Base-by-base conservation (phyloP, 2,113 vertebrate species). In the Taxidea taxus region DNA sequence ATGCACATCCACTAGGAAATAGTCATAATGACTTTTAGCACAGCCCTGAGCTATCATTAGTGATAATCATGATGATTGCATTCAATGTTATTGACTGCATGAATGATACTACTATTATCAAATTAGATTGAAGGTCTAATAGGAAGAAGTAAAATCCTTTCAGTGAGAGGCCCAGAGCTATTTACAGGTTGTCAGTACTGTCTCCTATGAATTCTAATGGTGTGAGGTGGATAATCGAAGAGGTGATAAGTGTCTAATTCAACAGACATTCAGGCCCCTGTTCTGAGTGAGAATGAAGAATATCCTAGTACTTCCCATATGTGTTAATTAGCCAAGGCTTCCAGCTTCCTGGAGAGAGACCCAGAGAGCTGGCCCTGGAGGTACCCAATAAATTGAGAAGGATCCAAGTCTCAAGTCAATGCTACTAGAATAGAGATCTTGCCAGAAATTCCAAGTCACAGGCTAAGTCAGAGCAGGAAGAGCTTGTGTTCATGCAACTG, bases 51-150 rank as follows among this genome's bases (percentile, higher is more conserved):
- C 25, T 94, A 74, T 77, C 51, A 93, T 95, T 96, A 95, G 25
- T 66, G 77, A 96, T 89, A 91, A 94, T 58, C 44, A 87, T 64
- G 64, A 90, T 49, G n/a, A 94, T 4, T 51, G 4, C 21, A 74
- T 58, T 90, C 70, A 94, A 9, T 37, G 6, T 47, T 74, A 91
- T n/a, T 81, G 90, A 93, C 39, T 51, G 68, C 74, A 91, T 91
- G 74, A 95, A 88, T 95, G 58, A 91, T 72, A 93, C 82, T 60
- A 86, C 39, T 91, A 89, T 93, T 88, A 96, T 89, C 37, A 88
- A 91, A 72, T 91, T 77, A 84, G 18, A 81, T n/a, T 58, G 27
- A 72, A 82, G 34, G 23, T 70, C 83, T 87, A 81, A 82, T 66
- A 4, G 25, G 18, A 31, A 95, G 47, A 95, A 93, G 39, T 58